Evolutionary conservation across 2,888 invertebrate species (phyloP).

Genomic region (Mylabris sibirica): DNA sequence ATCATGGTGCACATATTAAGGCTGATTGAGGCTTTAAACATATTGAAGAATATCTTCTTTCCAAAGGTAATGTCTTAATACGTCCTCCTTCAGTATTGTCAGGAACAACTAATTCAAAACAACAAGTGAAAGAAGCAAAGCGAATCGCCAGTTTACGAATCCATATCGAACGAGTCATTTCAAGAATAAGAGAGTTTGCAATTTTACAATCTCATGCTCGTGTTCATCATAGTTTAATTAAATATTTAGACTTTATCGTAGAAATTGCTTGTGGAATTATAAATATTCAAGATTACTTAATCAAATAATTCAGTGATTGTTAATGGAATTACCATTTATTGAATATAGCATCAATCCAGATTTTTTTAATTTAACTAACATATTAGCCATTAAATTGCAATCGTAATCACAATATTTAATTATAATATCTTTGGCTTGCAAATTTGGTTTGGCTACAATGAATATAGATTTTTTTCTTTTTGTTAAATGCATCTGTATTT

Average conservation of each 20-base stretch:
- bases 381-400: background rate
- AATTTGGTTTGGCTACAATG: constrained; percentile 7
- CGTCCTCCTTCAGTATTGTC: constrained; percentile 40
- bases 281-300: constrained; percentile 34
- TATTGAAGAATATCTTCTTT: constrained; percentile 30
- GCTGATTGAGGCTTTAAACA: constrained; percentile 45
- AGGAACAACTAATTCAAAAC: constrained; percentile 30
- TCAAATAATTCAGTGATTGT: constrained; percentile 5
- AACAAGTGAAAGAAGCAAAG: constrained; percentile 41
- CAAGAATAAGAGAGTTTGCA: constrained; percentile 42
- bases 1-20: constrained; percentile 33
- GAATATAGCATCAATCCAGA: constrained; percentile 11
- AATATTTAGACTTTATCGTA: constrained; percentile 33
- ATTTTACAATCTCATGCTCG: constrained; percentile 40
- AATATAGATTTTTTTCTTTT: background rate
- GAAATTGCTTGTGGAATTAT: constrained; percentile 36
- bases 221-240: constrained; percentile 36
- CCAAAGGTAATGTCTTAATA: constrained; percentile 30
- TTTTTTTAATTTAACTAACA: background rate
- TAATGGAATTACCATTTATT: background rate
- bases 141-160: constrained; percentile 46
- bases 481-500: constrained; percentile 21
- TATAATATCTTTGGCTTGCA: constrained; percentile 5
- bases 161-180: constrained; percentile 49
- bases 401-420: constrained; percentile 11